These are phyloP conservation scores for Neria commutata DNA, from an alignment of 2,888 invertebrate species.

Conservation along the genomic window DNA sequence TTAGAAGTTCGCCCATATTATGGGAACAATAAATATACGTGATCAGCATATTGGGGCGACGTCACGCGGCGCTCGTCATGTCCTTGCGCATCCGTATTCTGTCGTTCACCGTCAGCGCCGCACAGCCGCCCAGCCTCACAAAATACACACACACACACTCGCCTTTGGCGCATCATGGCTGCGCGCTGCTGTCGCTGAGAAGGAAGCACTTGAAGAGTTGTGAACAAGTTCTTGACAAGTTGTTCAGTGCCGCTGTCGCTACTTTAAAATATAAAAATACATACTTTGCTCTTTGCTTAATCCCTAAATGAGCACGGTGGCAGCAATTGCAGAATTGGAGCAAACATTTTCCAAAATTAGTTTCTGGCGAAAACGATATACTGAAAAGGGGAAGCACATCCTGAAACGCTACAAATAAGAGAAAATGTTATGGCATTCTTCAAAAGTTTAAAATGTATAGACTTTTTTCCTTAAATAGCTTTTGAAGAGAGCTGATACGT, in stretches of 20 bases:
- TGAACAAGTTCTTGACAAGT: conserved; percentile 11
- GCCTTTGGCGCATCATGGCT: conserved; percentile 40
- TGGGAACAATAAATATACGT: conserved; percentile 61
- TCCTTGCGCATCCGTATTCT: conserved; percentile 33
- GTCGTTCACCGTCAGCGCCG: conserved; percentile 1
- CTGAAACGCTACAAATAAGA: too few relatives aligned
- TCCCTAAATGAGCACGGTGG: too few relatives aligned
- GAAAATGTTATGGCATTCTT: too few relatives aligned
- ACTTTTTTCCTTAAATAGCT: too few relatives aligned
- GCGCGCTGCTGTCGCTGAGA: conserved; percentile 39
- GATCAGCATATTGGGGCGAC: conserved; percentile 55
- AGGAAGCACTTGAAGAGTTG: conserved; percentile 39
- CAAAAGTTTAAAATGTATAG: too few relatives aligned
- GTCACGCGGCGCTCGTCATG: conserved; percentile 36
- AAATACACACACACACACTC: conserved; percentile 23
- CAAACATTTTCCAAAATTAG: too few relatives aligned
- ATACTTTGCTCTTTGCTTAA: too few relatives aligned
- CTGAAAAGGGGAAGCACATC: too few relatives aligned
- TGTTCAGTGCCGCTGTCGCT: conserved; percentile 19
- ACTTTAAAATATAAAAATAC: too few relatives aligned
- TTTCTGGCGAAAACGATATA: too few relatives aligned
- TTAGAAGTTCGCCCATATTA: conserved; percentile 54
- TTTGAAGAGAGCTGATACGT: too few relatives aligned
- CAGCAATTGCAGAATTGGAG: too few relatives aligned
- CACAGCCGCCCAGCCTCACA: conserved; percentile 1